Percentiles rank a stretch among this genome's conserved stretches.
Conservation (phyloP, 2,797 vertebrate species). For the Micromesistius poutassou region DNA sequence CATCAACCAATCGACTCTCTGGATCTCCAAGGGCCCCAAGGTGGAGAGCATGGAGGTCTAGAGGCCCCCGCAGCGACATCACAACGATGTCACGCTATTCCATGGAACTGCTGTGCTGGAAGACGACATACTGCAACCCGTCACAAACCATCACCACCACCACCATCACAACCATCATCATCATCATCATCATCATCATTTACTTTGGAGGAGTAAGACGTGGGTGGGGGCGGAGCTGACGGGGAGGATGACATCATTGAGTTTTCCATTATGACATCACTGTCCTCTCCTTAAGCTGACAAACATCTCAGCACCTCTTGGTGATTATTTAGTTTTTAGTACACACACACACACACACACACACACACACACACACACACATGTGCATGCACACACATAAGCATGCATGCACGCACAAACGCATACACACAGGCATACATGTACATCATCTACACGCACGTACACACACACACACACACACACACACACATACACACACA, state of each 20-base stretch:
- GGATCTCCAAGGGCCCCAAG: slow-evolving; percentile 88
- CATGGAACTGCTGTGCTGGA: not conserved
- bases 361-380: not conserved
- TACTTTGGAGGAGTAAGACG: not conserved
- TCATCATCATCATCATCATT: not conserved
- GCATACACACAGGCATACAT: not conserved
- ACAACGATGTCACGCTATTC: not conserved
- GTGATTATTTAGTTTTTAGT: not conserved
- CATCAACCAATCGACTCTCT: slow-evolving; percentile 82
- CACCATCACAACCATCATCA: not conserved
- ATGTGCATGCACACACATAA: too few relatives aligned
- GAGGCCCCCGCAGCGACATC: slow-evolving; percentile 23
- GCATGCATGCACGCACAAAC: not conserved
- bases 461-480: too few relatives aligned
- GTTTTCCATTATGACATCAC: slow-evolving; percentile 1
- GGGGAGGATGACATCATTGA: not conserved
- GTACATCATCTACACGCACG: too few relatives aligned
- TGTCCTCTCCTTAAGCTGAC: not conserved
- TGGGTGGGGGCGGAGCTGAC: not conserved
- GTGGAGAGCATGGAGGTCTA: slow-evolving; percentile 87
- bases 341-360: not conserved
- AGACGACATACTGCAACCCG: not conserved
- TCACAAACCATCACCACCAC: not conserved
- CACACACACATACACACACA: too few relatives aligned
- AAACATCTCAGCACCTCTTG: not conserved